Percentiles rank a stretch among this genome's conserved stretches.
phyloP scores from a whole-genome alignment of 2,888 invertebrate genomes.

The Polymixis flavicincta region DNA sequence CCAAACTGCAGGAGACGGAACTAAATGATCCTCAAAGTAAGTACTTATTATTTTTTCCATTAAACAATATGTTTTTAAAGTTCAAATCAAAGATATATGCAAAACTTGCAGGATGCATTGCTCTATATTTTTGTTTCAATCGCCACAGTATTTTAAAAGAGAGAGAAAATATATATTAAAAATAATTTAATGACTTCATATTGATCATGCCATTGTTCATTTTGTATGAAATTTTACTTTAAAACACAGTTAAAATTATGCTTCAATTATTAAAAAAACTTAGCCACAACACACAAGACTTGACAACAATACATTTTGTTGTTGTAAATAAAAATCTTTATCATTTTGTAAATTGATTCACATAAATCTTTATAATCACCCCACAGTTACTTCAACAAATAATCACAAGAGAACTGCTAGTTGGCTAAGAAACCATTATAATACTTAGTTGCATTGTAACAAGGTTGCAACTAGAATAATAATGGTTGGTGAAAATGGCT shows the following conservation, averaged over 20 bases:
- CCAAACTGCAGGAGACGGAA: constrained; percentile 95
- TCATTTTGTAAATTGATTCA: constrained; percentile 1
- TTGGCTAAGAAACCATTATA: background rate
- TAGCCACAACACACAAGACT: background rate
- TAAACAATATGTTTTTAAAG: background rate
- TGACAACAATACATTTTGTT: background rate
- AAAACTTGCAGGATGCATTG: background rate
- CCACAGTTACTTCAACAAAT: constrained; percentile 16
- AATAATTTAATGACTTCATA: background rate
- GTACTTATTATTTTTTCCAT: constrained; percentile 65
- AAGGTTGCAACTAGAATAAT: background rate
- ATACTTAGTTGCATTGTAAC: constrained; percentile 24
- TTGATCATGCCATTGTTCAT: background rate
- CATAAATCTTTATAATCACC: constrained; percentile 31
- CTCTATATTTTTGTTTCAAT: background rate
- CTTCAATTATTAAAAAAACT: background rate
- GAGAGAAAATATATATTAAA: background rate
- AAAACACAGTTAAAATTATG: background rate
- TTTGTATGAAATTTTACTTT: background rate
- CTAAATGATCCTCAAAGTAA: constrained; percentile 93
- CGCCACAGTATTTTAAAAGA: background rate
- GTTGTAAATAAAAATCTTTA: constrained; percentile 25
- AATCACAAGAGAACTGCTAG: constrained; percentile 13
- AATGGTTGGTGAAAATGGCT: background rate
- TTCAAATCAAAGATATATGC: background rate